Conservation (phyloP, 2,797 vertebrate genomes). For the Martes flavigula region DNA sequence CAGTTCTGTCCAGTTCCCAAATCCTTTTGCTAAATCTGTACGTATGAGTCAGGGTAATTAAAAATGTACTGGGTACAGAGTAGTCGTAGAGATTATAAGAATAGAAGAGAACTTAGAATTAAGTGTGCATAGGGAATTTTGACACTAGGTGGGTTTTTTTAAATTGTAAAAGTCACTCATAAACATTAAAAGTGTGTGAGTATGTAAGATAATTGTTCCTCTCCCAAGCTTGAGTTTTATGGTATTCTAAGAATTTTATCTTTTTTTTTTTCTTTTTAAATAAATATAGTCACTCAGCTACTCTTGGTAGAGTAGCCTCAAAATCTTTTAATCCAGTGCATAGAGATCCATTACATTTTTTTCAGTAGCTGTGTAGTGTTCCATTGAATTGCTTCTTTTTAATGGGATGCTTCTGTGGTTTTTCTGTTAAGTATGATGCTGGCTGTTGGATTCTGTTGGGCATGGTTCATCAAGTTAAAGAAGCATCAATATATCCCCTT, state of each 20-base stretch:
- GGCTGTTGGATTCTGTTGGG: neutral
- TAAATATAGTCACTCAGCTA: conserved; percentile 27
- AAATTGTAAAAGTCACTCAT: neutral
- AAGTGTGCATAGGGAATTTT: neutral
- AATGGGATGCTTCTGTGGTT: neutral
- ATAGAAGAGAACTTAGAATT: neutral
- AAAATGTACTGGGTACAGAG: neutral
- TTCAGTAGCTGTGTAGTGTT: neutral
- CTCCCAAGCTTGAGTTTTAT: neutral
- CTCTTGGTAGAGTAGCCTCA: neutral
- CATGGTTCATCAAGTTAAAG: neutral
- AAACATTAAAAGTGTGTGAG: neutral
- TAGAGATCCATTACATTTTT: neutral
- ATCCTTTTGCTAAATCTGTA: neutral
- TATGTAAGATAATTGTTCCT: neutral
- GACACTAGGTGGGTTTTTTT: neutral
- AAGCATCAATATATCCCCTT: neutral
- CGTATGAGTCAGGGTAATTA: neutral
- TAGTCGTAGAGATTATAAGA: neutral
- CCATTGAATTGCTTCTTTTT: neutral
- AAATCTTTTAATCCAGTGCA: neutral
- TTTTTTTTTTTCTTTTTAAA: conserved; percentile 11
- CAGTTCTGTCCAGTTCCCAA: neutral
- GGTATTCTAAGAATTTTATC: neutral
- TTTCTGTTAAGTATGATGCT: neutral